Percentiles rank a stretch among this genome's conserved stretches.
These are phyloP conservation scores for Oligia strigilis DNA, from an alignment of 2,888 invertebrate species.

Conservation along the genomic window DNA sequence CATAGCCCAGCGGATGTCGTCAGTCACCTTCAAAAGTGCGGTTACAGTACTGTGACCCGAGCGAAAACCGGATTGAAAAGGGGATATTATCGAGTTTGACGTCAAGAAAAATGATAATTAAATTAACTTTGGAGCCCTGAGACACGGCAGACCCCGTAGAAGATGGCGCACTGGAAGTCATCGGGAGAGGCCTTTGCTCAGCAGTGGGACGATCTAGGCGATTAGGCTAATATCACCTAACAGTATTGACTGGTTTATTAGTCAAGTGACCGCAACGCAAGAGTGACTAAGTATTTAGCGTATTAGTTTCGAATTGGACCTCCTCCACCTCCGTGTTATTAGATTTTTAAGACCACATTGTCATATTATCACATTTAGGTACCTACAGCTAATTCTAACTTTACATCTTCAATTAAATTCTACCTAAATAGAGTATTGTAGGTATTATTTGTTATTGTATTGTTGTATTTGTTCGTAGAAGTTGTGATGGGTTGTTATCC, in stretches of 20 bases:
- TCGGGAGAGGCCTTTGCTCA: neutral
- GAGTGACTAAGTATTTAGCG: no score
- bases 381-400: neutral
- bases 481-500: constrained; percentile 50
- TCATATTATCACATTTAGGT: neutral
- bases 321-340: neutral
- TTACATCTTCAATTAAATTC: neutral
- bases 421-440: neutral
- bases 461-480: constrained; percentile 32
- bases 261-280: neutral
- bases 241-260: neutral
- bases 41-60: no score
- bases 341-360: neutral
- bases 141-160: neutral
- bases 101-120: no score
- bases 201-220: neutral
- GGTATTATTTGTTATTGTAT: neutral
- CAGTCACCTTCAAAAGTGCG: no score
- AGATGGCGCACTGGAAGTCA: neutral
- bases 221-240: neutral
- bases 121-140: neutral
- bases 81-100: no score
- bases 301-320: neutral
- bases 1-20: no score
- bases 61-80: no score